Evolutionary conservation across 1,140 invertebrate genomes (phyloP).

Genomic region (Drosophila lini): DNA sequence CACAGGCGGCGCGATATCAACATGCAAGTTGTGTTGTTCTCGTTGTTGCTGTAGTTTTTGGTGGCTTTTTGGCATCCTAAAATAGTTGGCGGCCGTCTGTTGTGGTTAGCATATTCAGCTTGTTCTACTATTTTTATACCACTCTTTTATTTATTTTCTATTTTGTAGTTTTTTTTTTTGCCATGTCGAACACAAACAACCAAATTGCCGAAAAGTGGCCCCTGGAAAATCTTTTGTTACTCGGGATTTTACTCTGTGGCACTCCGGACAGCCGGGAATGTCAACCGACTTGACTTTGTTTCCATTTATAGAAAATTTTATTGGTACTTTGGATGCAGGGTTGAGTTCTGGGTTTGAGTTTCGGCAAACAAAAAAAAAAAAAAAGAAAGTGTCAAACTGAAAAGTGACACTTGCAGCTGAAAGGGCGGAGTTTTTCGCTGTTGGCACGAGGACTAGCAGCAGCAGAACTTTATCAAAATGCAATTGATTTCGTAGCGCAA

Average conservation of each 20-base stretch:
- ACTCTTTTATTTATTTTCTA: slow-evolving; percentile 21
- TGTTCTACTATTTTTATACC: slow-evolving; percentile 56
- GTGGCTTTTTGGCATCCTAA: slow-evolving; percentile 73
- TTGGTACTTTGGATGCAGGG: slow-evolving; percentile 47
- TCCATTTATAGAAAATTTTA: slow-evolving; percentile 74
- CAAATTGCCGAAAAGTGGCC: slow-evolving; percentile 59
- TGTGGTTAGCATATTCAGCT: slow-evolving; percentile 73
- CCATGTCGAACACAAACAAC: slow-evolving; percentile 62
- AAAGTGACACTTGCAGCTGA: slow-evolving; percentile 40
- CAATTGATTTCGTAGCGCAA: slow-evolving; percentile 71
- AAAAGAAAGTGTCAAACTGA: slow-evolving; percentile 57
- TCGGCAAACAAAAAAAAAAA: slow-evolving; percentile 23
- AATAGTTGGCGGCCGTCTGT: slow-evolving; percentile 78
- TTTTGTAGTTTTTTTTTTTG: slow-evolving; percentile 13
- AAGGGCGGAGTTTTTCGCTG: slow-evolving; percentile 9
- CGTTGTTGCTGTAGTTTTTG: slow-evolving; percentile 30
- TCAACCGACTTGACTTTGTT: slow-evolving; percentile 54
- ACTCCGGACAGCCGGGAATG: slow-evolving; percentile 15
- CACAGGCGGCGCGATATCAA: slow-evolving; percentile 54
- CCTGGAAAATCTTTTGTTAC: slow-evolving; percentile 29
- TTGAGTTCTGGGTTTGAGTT: slow-evolving; percentile 16
- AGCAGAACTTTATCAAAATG: slow-evolving; percentile 72
- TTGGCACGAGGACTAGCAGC: not conserved
- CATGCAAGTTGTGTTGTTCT: slow-evolving; percentile 44
- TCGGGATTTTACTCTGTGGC: slow-evolving; percentile 12